Base-by-base conservation (phyloP, 2,113 vertebrate genomes). In the Parotia lawesii region DNA sequence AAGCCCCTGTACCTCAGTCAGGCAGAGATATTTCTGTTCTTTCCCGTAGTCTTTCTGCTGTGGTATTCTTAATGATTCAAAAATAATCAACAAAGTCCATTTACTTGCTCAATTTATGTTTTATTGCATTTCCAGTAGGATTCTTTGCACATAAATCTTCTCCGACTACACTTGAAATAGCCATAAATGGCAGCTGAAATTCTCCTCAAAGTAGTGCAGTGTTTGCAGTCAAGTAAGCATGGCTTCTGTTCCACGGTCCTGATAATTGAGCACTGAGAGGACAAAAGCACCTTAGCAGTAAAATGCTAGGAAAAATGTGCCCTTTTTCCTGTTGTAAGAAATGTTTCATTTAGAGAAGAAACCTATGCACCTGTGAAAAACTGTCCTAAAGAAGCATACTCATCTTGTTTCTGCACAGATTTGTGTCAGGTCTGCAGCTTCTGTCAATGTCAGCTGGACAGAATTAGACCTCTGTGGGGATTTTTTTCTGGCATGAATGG, bases 111-210 rank as follows among this genome's bases (percentile, higher is more conserved):
- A 0, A 40, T 94, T 85, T 80, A 51, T 83, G n/a, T 66, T 88
- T 69, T 87, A 76, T 71, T 94, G 50, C 75, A 60, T 95, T 95
- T 95, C 40, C 82, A 91, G n/a, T 83, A 83, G 72, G 31, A 74
- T 56, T 62, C 31, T 25, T 62, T 80, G 78, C 9, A 20, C 33
- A 74, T 79, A 67, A 89, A 67, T 91, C 58, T 85, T 89, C 45
- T 70, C 60, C 64, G 35, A 91, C 72, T 85, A 66, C 16, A 12
- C 40, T 85, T 77, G 58, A 85, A 80, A 56, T 74, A 88, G 72
- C 72, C 37, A 15, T 86, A 88, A 94, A 74, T 91, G 87, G 69
- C 75, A 85, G 37, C n/a, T 87, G 78, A 94, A 95, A 71, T 79
- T 79, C 71, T 66, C 42, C 76, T 25, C 24, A 9, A 66, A 73